phyloP scores from a whole-genome alignment of 2,888 invertebrate genomes.

The Electrophaes corylata region DNA sequence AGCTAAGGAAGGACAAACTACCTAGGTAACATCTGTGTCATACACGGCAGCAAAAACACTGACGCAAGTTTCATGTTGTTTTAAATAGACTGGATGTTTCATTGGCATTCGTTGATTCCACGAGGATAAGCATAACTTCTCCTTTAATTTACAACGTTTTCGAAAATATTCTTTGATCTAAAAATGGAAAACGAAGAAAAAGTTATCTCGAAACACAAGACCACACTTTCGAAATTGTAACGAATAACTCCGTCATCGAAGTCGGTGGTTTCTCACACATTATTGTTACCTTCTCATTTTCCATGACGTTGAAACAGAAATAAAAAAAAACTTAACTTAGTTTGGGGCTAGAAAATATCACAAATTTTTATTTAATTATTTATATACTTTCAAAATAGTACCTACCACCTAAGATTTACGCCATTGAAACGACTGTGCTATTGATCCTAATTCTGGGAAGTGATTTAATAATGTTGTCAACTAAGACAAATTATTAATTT shows the following conservation, averaged over 20 bases:
- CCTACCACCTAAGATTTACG: not conserved
- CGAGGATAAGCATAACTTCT: constrained; percentile 1
- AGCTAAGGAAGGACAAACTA: too few species aligned
- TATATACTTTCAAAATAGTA: not conserved
- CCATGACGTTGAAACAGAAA: too few species aligned
- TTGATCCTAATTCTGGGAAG: not conserved
- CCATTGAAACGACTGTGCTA: not conserved
- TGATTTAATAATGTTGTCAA: not conserved
- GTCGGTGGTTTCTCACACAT: too few species aligned
- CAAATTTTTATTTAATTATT: too few species aligned
- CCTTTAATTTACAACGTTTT: not conserved
- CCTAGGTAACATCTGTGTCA: too few species aligned
- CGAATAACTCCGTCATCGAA: not conserved
- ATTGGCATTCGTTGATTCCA: constrained; percentile 12
- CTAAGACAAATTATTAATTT: not conserved
- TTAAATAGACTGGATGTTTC: constrained; percentile 36
- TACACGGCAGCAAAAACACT: constrained; percentile 52
- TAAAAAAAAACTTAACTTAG: too few species aligned
- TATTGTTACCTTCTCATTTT: too few species aligned
- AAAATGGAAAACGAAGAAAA: not conserved
- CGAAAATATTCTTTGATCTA: not conserved
- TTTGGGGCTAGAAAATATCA: too few species aligned
- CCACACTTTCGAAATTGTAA: not conserved
- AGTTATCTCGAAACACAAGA: not conserved
- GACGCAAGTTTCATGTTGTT: constrained; percentile 51